Conservation (phyloP, 1,140 invertebrate genomes). For the Cecropterus lyciades region DNA sequence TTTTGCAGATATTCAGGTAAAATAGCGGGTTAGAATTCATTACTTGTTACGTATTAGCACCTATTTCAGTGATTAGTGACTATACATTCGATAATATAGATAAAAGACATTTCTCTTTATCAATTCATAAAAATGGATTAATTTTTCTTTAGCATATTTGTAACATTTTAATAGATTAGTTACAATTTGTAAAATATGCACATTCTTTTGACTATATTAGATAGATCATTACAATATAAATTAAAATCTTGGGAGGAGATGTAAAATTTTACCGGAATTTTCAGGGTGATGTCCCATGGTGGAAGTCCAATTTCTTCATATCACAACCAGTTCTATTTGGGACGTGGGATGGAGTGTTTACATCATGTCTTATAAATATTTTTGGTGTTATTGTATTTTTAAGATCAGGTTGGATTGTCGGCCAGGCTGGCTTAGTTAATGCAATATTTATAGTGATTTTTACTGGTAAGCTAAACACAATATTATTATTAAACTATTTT, state of each 20-base stretch:
- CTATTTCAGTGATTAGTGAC: no score
- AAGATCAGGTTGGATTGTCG: slow-evolving; percentile 98
- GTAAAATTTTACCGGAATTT: slow-evolving; percentile 32
- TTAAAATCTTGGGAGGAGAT: no score
- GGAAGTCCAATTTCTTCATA: slow-evolving; percentile 97
- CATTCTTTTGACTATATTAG: no score
- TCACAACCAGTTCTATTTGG: slow-evolving; percentile 97
- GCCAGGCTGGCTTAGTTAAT: slow-evolving; percentile 95
- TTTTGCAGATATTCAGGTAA: slow-evolving; percentile 94
- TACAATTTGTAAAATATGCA: no score
- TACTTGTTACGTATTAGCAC: no score
- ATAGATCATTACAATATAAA: no score
- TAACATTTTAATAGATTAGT: no score
- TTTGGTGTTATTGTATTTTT: slow-evolving; percentile 99
- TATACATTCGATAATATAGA: no score
- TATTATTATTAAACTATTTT: neutral
- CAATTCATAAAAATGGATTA: no score
- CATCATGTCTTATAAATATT: slow-evolving; percentile 97
- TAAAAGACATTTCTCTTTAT: no score
- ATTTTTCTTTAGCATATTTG: no score
- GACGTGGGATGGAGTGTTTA: slow-evolving; percentile 99
- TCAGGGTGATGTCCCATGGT: slow-evolving; percentile 93
- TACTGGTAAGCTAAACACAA: slow-evolving; percentile 86
- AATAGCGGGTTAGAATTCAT: no score
- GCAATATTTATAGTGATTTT: slow-evolving; percentile 95